Conservation (phyloP, 2,888 invertebrate species). For the Agonopterix arenella region DNA sequence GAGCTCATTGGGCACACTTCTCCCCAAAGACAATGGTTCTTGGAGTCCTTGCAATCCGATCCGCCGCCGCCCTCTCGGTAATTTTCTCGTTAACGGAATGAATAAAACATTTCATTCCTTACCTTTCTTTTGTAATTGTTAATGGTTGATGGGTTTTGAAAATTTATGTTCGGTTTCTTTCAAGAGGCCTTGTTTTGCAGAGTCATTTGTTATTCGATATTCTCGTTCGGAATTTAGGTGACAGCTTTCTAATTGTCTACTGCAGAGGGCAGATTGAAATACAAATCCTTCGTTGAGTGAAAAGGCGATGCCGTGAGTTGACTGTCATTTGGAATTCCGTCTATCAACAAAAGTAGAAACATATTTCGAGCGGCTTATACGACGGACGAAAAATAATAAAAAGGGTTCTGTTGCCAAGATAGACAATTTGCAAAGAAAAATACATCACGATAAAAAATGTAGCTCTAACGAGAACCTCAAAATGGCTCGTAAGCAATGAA, state of each 20-base stretch:
- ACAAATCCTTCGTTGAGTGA: background rate
- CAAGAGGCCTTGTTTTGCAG: conserved; percentile 38
- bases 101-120: conserved; percentile 76
- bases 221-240: conserved; percentile 29
- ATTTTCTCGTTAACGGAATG: conserved; percentile 75
- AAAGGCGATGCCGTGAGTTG: background rate
- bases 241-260: conserved; percentile 26
- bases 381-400: conserved; percentile 30
- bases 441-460: conserved; percentile 62
- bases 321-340: conserved; percentile 6
- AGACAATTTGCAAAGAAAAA: conserved; percentile 55
- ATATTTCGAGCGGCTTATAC: conserved; percentile 15
- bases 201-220: conserved; percentile 50
- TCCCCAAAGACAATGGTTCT: conserved; percentile 68
- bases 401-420: conserved; percentile 26
- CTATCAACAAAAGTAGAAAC: conserved; percentile 16
- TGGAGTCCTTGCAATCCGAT: conserved; percentile 66
- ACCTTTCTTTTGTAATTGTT: conserved; percentile 75
- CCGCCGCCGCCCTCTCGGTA: conserved; percentile 65
- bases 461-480: conserved; percentile 63
- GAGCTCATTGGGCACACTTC: conserved; percentile 65
- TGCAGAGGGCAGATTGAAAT: conserved; percentile 14
- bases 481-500: conserved; percentile 71
- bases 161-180: conserved; percentile 62
- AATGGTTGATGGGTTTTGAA: conserved; percentile 72